Evolutionary conservation across 2,888 invertebrate species (phyloP).

Genomic region (Papilio gigon): DNA sequence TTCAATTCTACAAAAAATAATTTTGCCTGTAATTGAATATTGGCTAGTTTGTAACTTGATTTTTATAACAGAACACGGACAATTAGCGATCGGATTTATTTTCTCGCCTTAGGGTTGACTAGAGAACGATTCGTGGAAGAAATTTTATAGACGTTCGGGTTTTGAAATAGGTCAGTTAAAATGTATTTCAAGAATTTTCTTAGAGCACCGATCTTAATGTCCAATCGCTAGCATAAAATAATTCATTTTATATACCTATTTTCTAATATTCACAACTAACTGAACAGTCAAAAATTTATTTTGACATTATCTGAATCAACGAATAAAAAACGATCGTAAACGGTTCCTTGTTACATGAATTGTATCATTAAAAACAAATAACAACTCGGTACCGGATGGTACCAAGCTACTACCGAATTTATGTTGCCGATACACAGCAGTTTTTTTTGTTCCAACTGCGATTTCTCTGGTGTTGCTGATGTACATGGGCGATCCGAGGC

Average conservation of each 20-base stretch:
- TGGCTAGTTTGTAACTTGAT: neutral
- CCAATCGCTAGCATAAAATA: neutral
- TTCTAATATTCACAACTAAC: no score
- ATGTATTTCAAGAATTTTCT: neutral
- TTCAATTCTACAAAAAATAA: neutral
- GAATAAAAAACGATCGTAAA: no score
- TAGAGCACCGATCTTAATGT: neutral
- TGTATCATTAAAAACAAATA: neutral
- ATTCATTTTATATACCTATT: neutral
- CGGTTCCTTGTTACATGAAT: neutral
- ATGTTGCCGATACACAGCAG: neutral
- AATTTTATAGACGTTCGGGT: constrained; percentile 8
- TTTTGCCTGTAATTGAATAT: neutral
- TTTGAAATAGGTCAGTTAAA: constrained; percentile 10
- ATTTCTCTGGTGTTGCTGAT: no score
- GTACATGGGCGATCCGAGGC: no score
- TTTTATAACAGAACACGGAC: neutral
- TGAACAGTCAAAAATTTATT: no score
- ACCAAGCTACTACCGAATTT: neutral
- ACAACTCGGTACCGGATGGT: constrained; percentile 8
- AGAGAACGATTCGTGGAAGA: neutral
- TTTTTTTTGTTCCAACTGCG: neutral
- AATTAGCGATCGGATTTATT: constrained; percentile 12
- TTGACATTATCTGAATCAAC: no score
- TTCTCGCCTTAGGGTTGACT: constrained; percentile 7